A percentile compares a stretch with the other conserved stretches of the same genome.
phyloP scores from a whole-genome alignment of 1,140 invertebrate genomes.

The Pseudomyrmex cubaensis region DNA sequence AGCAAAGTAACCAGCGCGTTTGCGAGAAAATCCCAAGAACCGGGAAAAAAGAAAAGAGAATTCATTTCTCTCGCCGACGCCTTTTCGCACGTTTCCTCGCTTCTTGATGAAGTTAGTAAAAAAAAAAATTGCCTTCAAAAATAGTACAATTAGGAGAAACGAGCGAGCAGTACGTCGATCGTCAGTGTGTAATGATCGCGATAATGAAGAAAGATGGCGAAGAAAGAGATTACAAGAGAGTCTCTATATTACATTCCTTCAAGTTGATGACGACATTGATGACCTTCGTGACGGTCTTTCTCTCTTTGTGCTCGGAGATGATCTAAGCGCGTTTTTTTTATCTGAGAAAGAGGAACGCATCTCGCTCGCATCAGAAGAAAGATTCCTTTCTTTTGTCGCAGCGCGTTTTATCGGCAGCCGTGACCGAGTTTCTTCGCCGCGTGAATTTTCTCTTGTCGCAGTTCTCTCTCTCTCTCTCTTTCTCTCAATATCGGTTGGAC shows the following conservation, averaged over 20 bases:
- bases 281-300: too few relatives aligned
- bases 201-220: too few relatives aligned
- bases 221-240: too few relatives aligned
- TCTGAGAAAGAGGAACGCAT: background rate
- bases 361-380: background rate
- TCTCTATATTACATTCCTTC: too few relatives aligned
- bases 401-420: background rate
- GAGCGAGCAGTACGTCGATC: too few relatives aligned
- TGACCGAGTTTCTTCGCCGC: slow-evolving; percentile 41
- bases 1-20: slow-evolving; percentile 24
- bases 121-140: too few relatives aligned
- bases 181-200: too few relatives aligned
- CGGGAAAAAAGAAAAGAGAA: background rate
- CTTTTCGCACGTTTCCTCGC: background rate
- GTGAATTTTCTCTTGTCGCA: slow-evolving; percentile 17
- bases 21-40: background rate
- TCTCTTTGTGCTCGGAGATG: too few relatives aligned
- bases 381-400: background rate
- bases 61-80: background rate
- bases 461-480: too few relatives aligned
- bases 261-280: too few relatives aligned
- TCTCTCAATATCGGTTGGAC: background rate
- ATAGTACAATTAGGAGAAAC: too few relatives aligned
- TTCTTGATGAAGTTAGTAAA: too few relatives aligned
- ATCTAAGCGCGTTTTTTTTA: background rate